phyloP scores from a whole-genome alignment of 1,140 invertebrate genomes.

The Drosophila pachea region DNA sequence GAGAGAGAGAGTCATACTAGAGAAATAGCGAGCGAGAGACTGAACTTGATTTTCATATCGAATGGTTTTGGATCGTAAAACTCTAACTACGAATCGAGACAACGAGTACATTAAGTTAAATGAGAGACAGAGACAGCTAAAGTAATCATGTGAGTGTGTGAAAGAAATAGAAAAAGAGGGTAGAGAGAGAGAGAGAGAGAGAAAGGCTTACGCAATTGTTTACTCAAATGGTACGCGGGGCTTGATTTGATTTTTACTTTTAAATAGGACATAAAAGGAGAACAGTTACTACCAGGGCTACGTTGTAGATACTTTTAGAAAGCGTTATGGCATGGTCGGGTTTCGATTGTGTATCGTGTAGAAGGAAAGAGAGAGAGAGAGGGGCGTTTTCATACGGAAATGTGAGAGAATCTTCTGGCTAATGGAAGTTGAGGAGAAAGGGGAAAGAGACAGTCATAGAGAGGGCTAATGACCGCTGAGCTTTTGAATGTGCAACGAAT shows the following conservation, averaged over 20 bases:
- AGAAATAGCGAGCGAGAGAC: conserved; percentile 6
- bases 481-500: not conserved
- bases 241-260: not conserved
- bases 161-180: conserved; percentile 1
- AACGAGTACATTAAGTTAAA: conserved; percentile 20
- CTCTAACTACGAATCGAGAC: conserved; percentile 25
- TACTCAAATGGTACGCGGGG: conserved; percentile 36
- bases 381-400: no score
- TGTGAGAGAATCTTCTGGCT: not conserved
- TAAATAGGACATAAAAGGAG: conserved; percentile 23
- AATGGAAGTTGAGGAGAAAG: not conserved
- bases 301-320: conserved; percentile 1
- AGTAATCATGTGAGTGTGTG: not conserved
- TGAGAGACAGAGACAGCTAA: not conserved
- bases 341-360: conserved; percentile 4
- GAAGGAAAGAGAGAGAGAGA: not conserved
- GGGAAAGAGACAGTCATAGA: not conserved
- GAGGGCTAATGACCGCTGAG: not conserved
- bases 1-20: conserved; percentile 3
- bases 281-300: conserved; percentile 35
- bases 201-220: conserved; percentile 38
- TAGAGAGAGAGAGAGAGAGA: conserved; percentile 11
- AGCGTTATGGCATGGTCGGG: conserved; percentile 14
- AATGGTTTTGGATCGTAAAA: conserved; percentile 16
- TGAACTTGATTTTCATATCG: conserved; percentile 12